Evolutionary conservation across 2,113 vertebrate species (phyloP), one percentile per base, ranked within the genome.

Genomic region (Dolichallabes microphthalmus): DNA sequence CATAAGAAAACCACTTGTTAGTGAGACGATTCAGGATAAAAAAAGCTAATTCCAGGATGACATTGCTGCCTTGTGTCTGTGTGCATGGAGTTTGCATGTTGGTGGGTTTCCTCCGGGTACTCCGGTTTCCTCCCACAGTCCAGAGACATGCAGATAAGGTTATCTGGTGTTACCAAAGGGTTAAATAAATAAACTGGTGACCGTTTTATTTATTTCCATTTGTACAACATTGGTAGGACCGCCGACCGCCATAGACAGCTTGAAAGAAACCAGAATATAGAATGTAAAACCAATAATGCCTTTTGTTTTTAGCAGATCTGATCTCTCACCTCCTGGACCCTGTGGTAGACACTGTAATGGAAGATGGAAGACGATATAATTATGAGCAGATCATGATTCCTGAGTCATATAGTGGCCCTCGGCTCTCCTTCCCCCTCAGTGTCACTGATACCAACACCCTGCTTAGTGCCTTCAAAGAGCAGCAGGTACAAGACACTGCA

Each of bases 391-490:
- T 98, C 82, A 85, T 93, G 0, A 90, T 99, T 80, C 94, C 97
- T 0, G 92, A 96, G 17, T 96, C 96, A 4, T 99, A 99, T 89
- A 64, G 64, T 0, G 98, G 98, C 2, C 98, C 98, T 64, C 95
- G 91, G 10, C 92, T 99, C 25, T 95, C 95, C 0, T 99, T 99
- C 87, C 98, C 98, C 20, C 95, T 98, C 80, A 95, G 94, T 0
- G 91, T 92, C 86, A 82, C 92, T 1, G 96, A 98, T 86, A 96
- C 96, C 12, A 93, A 93, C 68, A 55, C 91, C 61, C 96, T 99
- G 57, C 93, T 98, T 87, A 86, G 92, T 32, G 96, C 95, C 58
- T 98, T 98, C 91, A 97, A 95, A 89, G 91, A 97, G 58, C 93
- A 96, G 84, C 94, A 98, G 96, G 98, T 95, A 93, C 73, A 80